Evolutionary conservation across 1,140 invertebrate species (phyloP).

Genomic region (Pomacea maculata): DNA sequence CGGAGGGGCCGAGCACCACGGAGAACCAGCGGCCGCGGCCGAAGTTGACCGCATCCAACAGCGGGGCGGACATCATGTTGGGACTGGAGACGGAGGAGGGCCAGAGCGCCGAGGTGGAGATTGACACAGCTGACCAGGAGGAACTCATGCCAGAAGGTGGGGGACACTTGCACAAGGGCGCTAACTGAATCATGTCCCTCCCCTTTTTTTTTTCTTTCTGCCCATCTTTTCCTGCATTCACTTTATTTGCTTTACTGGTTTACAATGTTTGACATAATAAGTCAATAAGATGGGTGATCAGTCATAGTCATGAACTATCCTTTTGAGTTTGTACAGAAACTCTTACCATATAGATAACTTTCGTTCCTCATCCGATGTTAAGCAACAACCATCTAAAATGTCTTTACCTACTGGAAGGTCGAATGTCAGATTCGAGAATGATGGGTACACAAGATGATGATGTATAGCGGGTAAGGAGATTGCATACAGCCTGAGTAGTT

Average conservation of each 20-base stretch:
- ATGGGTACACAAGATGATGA: too few relatives aligned
- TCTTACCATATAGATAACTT: too few relatives aligned
- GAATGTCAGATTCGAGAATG: too few relatives aligned
- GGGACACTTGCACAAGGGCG: neutral
- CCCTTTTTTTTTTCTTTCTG: neutral
- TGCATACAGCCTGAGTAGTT: neutral
- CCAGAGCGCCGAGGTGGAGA: slow-evolving; percentile 44
- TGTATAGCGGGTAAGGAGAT: too few relatives aligned
- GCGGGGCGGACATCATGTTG: slow-evolving; percentile 42
- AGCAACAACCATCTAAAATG: too few relatives aligned
- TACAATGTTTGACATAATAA: too few relatives aligned
- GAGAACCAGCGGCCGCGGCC: slow-evolving; percentile 20
- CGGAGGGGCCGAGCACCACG: neutral
- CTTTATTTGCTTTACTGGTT: too few relatives aligned
- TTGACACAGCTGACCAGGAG: slow-evolving; percentile 43
- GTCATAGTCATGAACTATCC: too few relatives aligned
- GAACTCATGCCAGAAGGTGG: slow-evolving; percentile 30
- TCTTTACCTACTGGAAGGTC: too few relatives aligned
- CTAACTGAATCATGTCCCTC: neutral
- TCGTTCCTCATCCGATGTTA: too few relatives aligned
- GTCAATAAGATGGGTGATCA: too few relatives aligned
- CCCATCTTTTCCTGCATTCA: neutral
- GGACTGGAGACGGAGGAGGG: slow-evolving; percentile 48
- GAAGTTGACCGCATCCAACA: slow-evolving; percentile 35
- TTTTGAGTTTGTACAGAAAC: too few relatives aligned